Evolutionary conservation across 2,797 vertebrate species (phyloP).

Genomic region (Peromyscus aztecus): DNA sequence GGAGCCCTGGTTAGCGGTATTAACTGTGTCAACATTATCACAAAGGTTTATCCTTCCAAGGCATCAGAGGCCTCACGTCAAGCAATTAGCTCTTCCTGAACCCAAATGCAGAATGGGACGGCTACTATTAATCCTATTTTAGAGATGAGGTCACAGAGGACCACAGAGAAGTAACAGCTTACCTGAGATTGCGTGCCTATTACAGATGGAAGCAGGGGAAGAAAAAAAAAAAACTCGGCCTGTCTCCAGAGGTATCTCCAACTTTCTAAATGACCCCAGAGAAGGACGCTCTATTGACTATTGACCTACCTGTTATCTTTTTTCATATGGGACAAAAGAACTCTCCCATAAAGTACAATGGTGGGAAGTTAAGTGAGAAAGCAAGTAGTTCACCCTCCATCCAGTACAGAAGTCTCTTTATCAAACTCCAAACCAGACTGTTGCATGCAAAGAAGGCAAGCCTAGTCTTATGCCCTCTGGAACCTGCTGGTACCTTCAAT

Average conservation of each 20-base stretch:
- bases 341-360: neutral
- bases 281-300: neutral
- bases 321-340: neutral
- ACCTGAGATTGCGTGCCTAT: neutral
- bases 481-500: neutral
- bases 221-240: neutral
- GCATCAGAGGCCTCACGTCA: neutral
- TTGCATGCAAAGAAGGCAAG: neutral
- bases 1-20: neutral
- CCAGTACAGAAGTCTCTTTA: neutral
- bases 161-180: neutral
- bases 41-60: neutral
- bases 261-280: neutral
- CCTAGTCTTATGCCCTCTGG: neutral
- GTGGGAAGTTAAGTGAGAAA: neutral
- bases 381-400: fast-evolving
- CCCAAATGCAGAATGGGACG: neutral
- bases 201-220: neutral
- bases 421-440: neutral
- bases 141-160: neutral
- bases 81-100: neutral
- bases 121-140: neutral
- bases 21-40: neutral
- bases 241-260: neutral
- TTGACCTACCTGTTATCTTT: neutral